phyloP scores from a whole-genome alignment of 2,113 vertebrate species.

The Takifugu bimaculatus region DNA sequence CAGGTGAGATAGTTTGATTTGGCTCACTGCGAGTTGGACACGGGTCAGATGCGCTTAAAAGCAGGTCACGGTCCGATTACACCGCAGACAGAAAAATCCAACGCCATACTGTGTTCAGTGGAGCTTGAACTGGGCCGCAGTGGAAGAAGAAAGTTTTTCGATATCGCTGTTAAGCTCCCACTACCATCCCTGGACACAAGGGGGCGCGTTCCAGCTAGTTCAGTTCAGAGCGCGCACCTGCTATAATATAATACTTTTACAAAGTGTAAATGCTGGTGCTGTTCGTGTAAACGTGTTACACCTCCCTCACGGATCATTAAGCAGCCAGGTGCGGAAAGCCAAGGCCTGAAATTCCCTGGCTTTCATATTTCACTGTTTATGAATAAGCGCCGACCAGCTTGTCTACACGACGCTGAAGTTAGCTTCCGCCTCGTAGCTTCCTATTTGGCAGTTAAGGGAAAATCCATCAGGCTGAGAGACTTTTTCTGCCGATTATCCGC shows the following conservation, averaged over 20 bases:
- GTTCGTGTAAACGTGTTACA: neutral
- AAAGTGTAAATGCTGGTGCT: neutral
- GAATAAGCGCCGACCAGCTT: constrained; percentile 24
- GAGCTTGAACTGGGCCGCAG: constrained; percentile 22
- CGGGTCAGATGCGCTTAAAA: constrained; percentile 53
- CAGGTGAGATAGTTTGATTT: constrained; percentile 54
- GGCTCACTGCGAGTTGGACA: constrained; percentile 45
- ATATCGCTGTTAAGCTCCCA: neutral
- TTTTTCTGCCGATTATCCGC: too few species aligned
- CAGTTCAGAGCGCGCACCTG: neutral
- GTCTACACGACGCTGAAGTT: constrained; percentile 4
- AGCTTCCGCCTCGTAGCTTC: too few species aligned
- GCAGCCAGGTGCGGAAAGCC: constrained; percentile 8
- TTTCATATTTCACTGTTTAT: constrained; percentile 41
- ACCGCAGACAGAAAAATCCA: constrained; percentile 40
- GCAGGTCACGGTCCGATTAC: constrained; percentile 50
- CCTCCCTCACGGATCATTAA: neutral
- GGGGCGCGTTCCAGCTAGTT: constrained; percentile 16
- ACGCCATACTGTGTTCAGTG: constrained; percentile 47
- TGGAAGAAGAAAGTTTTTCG: constrained; percentile 8
- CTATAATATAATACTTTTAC: too few species aligned
- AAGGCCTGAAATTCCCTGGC: constrained; percentile 6
- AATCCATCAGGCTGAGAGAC: too few species aligned
- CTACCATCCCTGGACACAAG: constrained; percentile 20
- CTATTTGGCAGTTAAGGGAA: too few species aligned